Percentiles rank a stretch among this genome's conserved stretches.
phyloP scores from a whole-genome alignment of 2,888 invertebrate genomes.

The Amiota communis region DNA sequence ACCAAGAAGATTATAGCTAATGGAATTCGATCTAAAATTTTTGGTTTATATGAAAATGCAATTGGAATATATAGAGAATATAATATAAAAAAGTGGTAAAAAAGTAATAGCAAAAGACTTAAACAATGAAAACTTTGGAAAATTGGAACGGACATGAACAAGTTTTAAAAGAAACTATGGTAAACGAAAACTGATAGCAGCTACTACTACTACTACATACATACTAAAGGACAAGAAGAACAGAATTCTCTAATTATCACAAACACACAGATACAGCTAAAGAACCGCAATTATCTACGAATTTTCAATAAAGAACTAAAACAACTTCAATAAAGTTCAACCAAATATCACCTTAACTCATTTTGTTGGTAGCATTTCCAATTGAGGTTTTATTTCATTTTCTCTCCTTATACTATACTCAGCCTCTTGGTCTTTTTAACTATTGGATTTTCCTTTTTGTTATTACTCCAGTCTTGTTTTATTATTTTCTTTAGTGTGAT shows the following conservation, averaged over 20 bases:
- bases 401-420: neutral
- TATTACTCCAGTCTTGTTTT: neutral
- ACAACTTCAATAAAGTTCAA: no score
- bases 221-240: neutral
- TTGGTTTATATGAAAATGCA: no score
- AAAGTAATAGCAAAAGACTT: neutral
- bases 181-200: neutral
- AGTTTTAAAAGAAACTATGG: neutral
- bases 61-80: no score
- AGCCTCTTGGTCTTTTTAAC: neutral
- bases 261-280: no score
- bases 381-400: neutral
- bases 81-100: neutral
- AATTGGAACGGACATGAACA: neutral
- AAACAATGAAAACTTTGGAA: neutral
- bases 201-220: neutral
- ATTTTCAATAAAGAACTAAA: no score
- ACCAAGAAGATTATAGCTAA: conserved; percentile 7
- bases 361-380: conserved; percentile 5
- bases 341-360: conserved; percentile 36
- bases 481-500: neutral
- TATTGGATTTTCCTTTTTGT: neutral
- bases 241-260: no score
- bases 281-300: no score
- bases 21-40: conserved; percentile 3